Conservation (phyloP, 2,888 invertebrate genomes). For the Laspeyria flexula region DNA sequence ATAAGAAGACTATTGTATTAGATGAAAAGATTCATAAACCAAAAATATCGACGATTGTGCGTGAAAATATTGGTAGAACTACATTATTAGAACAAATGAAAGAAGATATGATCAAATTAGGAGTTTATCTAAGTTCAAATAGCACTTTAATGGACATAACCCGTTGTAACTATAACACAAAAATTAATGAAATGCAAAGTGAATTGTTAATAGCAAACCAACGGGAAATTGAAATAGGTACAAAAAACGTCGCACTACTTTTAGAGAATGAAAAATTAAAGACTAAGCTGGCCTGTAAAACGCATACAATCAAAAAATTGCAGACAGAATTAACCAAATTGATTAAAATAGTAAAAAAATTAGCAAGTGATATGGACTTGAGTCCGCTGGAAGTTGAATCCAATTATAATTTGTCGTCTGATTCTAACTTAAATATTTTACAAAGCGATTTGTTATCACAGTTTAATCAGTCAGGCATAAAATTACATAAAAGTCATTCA, state of each 20-base stretch:
- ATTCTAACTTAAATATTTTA: too few relatives aligned
- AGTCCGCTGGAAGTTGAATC: background rate
- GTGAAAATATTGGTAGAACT: background rate
- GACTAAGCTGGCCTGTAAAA: conserved; percentile 62
- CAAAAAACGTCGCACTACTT: conserved; percentile 55
- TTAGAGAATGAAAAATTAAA: conserved; percentile 74
- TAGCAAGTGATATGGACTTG: background rate
- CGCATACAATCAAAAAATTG: conserved; percentile 58
- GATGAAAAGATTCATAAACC: too few relatives aligned
- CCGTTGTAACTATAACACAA: conserved; percentile 52
- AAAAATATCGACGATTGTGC: too few relatives aligned
- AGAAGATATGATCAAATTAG: conserved; percentile 55
- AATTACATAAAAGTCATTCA: too few relatives aligned
- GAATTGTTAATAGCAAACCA: conserved; percentile 60
- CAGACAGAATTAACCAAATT: conserved; percentile 64
- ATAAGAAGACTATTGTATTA: too few relatives aligned
- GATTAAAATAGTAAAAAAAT: conserved; percentile 59
- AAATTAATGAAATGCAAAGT: conserved; percentile 65
- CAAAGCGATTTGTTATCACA: too few relatives aligned
- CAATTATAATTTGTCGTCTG: conserved; percentile 44
- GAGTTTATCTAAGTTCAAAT: conserved; percentile 53
- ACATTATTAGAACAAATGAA: conserved; percentile 37
- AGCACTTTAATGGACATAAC: conserved; percentile 50
- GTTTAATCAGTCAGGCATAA: too few relatives aligned
- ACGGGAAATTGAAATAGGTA: conserved; percentile 58